Conservation (phyloP, 2,888 invertebrate genomes). For the Phanerotoma sp. region DNA sequence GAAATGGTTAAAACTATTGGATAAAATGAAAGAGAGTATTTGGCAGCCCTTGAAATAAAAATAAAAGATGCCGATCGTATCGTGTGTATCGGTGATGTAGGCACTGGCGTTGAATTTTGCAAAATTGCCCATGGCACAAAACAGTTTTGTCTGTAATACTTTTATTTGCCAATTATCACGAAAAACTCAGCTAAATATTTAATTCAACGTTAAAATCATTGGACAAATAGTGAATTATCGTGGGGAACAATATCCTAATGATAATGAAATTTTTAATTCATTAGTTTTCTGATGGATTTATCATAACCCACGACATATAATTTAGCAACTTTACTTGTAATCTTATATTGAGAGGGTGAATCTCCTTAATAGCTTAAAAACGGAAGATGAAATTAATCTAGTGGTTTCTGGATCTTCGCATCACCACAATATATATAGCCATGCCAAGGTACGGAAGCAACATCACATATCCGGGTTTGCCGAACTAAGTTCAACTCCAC, state of each 20-base stretch:
- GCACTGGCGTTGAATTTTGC: background rate
- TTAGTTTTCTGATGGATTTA: too few relatives aligned
- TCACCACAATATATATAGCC: background rate
- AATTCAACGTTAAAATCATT: too few relatives aligned
- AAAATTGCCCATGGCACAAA: background rate
- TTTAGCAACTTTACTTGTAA: background rate
- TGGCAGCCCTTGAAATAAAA: background rate
- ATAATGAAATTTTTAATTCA: too few relatives aligned
- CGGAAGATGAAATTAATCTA: constrained; percentile 51
- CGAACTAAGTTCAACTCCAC: constrained; percentile 42
- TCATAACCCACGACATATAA: background rate
- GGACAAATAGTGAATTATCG: too few relatives aligned
- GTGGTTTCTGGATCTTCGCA: constrained; percentile 20
- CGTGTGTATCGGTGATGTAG: background rate
- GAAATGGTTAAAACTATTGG: constrained; percentile 1
- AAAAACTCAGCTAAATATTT: background rate
- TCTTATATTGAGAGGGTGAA: background rate
- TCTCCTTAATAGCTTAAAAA: constrained; percentile 46
- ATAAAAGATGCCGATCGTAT: constrained; percentile 2
- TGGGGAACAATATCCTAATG: too few relatives aligned
- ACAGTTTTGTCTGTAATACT: background rate
- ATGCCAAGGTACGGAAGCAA: constrained; percentile 41
- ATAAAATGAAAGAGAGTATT: background rate
- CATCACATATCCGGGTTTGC: constrained; percentile 47
- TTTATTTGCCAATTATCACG: background rate